phyloP scores from a whole-genome alignment of 2,888 invertebrate species.

The Alloplasta piceator region DNA sequence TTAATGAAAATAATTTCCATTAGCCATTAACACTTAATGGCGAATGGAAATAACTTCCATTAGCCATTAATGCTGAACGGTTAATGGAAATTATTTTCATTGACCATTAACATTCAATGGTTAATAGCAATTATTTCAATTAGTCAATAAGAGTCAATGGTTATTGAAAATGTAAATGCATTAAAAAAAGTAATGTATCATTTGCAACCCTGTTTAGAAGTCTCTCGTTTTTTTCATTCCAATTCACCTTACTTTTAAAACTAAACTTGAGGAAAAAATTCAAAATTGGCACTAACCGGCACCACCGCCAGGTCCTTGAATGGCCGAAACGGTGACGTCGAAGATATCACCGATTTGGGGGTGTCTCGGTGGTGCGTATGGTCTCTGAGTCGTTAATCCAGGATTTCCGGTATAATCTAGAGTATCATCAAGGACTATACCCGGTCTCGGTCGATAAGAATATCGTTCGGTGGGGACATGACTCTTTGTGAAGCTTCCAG shows the following conservation, averaged over 20 bases:
- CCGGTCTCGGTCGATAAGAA: slow-evolving; percentile 91
- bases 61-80: no score
- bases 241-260: slow-evolving; percentile 9
- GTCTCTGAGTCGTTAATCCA: slow-evolving; percentile 84
- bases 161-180: no score
- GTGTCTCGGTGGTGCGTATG: slow-evolving; percentile 81
- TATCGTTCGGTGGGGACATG: slow-evolving; percentile 77
- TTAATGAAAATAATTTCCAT: no score
- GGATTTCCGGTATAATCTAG: slow-evolving; percentile 82
- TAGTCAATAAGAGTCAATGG: no score
- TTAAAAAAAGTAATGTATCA: no score
- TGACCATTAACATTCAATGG: no score
- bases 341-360: slow-evolving; percentile 90
- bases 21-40: no score
- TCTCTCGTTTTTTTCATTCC: background rate
- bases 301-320: slow-evolving; percentile 91
- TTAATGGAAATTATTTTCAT: no score
- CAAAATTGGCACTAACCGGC: slow-evolving; percentile 68
- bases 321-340: slow-evolving; percentile 94
- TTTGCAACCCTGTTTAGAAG: no score
- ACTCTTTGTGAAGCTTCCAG: slow-evolving; percentile 66
- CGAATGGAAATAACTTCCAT: no score
- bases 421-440: slow-evolving; percentile 92
- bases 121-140: no score
- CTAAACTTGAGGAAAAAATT: background rate